Evolutionary conservation across 2,113 vertebrate genomes (phyloP).

Genomic region (Crocuta crocuta): DNA sequence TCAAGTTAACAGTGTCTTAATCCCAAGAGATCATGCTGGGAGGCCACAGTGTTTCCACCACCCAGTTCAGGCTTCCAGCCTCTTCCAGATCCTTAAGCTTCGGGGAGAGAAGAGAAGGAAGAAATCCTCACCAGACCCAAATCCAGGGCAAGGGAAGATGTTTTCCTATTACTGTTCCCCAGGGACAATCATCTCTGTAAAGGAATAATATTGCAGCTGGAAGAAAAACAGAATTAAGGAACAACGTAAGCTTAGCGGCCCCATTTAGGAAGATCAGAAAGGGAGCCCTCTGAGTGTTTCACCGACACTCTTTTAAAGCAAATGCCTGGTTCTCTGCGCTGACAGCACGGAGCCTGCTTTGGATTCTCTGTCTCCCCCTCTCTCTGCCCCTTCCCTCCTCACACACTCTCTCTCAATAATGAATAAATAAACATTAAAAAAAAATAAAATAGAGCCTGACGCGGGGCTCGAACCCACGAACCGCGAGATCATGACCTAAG

Average conservation of each 20-base stretch:
- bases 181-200: slow-evolving; percentile 86
- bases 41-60: background rate
- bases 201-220: slow-evolving; percentile 89
- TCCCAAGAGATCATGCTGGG: background rate
- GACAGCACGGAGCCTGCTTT: too few species aligned
- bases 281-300: background rate
- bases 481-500: too few species aligned
- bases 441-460: too few species aligned
- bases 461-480: too few species aligned
- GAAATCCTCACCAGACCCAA: slow-evolving; percentile 45
- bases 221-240: slow-evolving; percentile 60
- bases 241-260: background rate
- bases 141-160: slow-evolving; percentile 44
- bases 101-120: rapidly evolving
- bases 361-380: too few species aligned
- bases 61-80: background rate
- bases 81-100: background rate
- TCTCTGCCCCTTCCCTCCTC: too few species aligned
- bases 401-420: too few species aligned
- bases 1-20: slow-evolving; percentile 27
- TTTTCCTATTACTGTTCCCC: slow-evolving; percentile 45
- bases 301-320: background rate
- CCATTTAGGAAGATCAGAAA: background rate
- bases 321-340: too few species aligned
- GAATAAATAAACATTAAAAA: too few species aligned